phyloP scores from a whole-genome alignment of 2,113 vertebrate genomes.

The Emberiza fucata region DNA sequence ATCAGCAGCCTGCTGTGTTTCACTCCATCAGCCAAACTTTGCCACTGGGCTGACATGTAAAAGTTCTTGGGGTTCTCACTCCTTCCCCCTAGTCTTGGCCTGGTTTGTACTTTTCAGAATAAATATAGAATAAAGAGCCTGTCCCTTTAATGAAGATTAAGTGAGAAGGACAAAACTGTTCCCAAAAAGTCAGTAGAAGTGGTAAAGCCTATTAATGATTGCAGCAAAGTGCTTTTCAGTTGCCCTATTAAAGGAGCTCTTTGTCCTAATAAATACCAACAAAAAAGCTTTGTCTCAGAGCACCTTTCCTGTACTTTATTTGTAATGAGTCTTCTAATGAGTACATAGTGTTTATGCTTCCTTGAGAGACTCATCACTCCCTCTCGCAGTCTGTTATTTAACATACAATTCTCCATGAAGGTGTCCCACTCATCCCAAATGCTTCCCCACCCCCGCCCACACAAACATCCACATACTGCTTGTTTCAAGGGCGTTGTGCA shows the following conservation, averaged over 20 bases:
- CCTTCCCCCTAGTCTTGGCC: not conserved
- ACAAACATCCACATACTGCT: not conserved
- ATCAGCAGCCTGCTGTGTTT: not conserved
- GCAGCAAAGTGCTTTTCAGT: constrained; percentile 71
- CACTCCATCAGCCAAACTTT: not conserved
- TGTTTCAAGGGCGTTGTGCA: constrained; percentile 44
- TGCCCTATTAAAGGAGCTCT: constrained; percentile 75
- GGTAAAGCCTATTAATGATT: constrained; percentile 72
- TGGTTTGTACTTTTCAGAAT: constrained; percentile 17
- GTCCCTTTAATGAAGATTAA: constrained; percentile 60
- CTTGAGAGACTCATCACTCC: constrained; percentile 78
- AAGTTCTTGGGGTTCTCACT: constrained; percentile 1
- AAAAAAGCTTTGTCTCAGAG: constrained; percentile 74
- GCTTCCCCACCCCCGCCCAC: not conserved
- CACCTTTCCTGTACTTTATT: constrained; percentile 77
- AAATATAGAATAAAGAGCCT: constrained; percentile 12
- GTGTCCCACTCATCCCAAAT: constrained; percentile 35
- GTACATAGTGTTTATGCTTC: constrained; percentile 74
- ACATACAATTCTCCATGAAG: constrained; percentile 62
- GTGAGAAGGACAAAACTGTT: constrained; percentile 71
- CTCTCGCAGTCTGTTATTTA: constrained; percentile 73
- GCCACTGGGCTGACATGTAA: not conserved
- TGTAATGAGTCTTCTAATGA: constrained; percentile 82
- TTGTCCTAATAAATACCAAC: constrained; percentile 76
- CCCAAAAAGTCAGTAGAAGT: constrained; percentile 75